phyloP scores from a whole-genome alignment of 2,113 vertebrate species.

The Polypterus senegalus region DNA sequence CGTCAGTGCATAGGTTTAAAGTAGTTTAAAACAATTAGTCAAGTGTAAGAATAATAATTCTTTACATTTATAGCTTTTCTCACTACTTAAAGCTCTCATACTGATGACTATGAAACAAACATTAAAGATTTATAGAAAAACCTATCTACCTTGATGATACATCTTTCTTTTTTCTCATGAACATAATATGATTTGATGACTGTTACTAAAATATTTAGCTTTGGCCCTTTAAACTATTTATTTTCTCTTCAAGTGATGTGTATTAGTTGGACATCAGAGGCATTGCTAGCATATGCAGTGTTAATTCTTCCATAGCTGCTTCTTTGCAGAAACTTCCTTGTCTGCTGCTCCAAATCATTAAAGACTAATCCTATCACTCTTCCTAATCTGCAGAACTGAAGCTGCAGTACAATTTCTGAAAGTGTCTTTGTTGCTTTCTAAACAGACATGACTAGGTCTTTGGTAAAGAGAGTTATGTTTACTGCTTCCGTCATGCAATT shows the following conservation, averaged over 20 bases:
- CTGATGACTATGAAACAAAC: no score
- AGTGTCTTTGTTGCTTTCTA: slow-evolving; percentile 68
- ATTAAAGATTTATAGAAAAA: no score
- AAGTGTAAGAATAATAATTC: no score
- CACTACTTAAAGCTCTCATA: no score
- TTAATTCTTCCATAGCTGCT: slow-evolving; percentile 82
- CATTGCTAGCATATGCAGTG: slow-evolving; percentile 57
- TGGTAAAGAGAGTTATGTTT: slow-evolving; percentile 51
- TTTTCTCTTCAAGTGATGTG: slow-evolving; percentile 30
- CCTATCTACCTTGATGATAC: no score
- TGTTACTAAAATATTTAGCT: no score
- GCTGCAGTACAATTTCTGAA: slow-evolving; percentile 74
- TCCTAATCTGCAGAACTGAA: slow-evolving; percentile 85
- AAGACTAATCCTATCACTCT: slow-evolving; percentile 98
- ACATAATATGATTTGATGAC: no score
- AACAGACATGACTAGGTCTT: slow-evolving; percentile 67
- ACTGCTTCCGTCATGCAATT: slow-evolving; percentile 38
- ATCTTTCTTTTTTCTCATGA: no score
- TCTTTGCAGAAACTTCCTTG: slow-evolving; percentile 71
- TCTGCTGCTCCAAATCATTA: slow-evolving; percentile 97
- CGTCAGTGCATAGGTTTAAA: no score
- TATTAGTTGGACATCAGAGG: slow-evolving; percentile 54
- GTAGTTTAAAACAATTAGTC: no score
- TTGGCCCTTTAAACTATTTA: no score
- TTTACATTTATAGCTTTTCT: no score